Base-by-base conservation (phyloP, 2,797 vertebrate genomes). In the Psittacula derbiana region DNA sequence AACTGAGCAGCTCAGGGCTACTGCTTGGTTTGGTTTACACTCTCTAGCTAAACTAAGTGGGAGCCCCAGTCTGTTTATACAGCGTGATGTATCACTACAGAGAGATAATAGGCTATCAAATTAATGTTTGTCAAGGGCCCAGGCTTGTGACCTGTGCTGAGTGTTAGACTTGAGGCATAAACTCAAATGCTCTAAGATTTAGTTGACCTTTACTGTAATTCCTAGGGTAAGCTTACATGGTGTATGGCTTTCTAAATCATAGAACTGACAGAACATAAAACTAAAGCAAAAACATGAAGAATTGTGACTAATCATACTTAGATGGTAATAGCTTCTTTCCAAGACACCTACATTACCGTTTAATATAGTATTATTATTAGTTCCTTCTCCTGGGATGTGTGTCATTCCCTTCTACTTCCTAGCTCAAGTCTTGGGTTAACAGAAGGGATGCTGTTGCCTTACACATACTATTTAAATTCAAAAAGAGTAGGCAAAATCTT, bases 1-100 rank as follows among this genome's bases (percentile, higher is more conserved):
- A 55, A 66, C 18, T 12, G 40, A 71, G 43, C 40, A 25, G 27
- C 27, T 33, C 28, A 36, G 25, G 52, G n/a, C 47, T 67, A 10
- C 58, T 52, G n/a, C 2, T 2, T 61, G 11, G 23, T 64, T 80
- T 90, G 43, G 60, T 83, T n/a, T 38, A 44, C 8, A 10, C 25
- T 40, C 24, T 61, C 20, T 43, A 33, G 41, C 50, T 50, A 3
- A 64, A 57, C 57, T 31, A 43, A 78, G 38, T 16, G 31, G 61
- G 24, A 83, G 15, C 52, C 74, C 10, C 31, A 11, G 8, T 17
- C 16, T 55, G 23, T 66, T 50, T 15, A 19, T 36, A n/a, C 7
- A 41, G 12, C 8, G 36, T n/a, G n/a, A 36, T 67, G 6, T 23
- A 31, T 43, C 17, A 8, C 28, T 40, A 27, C 12, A 1, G 0